phyloP scores from a whole-genome alignment of 2,888 invertebrate genomes.

The Tricholauxania praeusta region DNA sequence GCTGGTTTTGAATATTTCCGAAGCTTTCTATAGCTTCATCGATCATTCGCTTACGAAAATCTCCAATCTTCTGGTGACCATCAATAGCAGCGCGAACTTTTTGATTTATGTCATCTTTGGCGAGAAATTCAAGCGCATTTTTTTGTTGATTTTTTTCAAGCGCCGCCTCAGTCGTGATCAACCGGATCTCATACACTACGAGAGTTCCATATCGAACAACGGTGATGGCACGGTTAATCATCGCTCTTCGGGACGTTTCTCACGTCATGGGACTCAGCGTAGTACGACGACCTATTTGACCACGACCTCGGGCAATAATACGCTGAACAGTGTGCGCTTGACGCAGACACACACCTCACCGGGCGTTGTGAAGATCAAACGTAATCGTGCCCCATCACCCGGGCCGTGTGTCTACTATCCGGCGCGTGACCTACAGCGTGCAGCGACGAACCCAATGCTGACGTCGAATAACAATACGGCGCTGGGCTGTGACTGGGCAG shows the following conservation, averaged over 20 bases:
- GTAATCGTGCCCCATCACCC: constrained; percentile 68
- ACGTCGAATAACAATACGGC: constrained; percentile 62
- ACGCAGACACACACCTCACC: constrained; percentile 53
- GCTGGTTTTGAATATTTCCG: constrained; percentile 86
- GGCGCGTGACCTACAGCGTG: constrained; percentile 64
- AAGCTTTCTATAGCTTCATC: constrained; percentile 79
- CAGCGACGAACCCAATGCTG: constrained; percentile 55
- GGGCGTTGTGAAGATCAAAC: constrained; percentile 62
- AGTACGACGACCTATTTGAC: constrained; percentile 63
- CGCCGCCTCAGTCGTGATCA: constrained; percentile 75
- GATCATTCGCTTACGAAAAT: constrained; percentile 81
- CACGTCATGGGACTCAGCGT: constrained; percentile 70
- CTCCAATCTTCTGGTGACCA: constrained; percentile 93
- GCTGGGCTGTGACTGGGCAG: constrained; percentile 63
- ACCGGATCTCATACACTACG: constrained; percentile 83
- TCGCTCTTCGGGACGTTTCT: constrained; percentile 72
- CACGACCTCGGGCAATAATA: constrained; percentile 50
- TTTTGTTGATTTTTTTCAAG: constrained; percentile 83
- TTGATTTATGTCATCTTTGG: constrained; percentile 98
- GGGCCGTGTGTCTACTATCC: constrained; percentile 69
- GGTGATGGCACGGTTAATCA: constrained; percentile 75
- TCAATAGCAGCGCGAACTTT: constrained; percentile 98
- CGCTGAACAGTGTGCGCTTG: constrained; percentile 63
- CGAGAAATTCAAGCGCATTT: constrained; percentile 92
- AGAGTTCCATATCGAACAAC: constrained; percentile 85